Evolutionary conservation across 2,113 vertebrate genomes (phyloP).

Genomic region (Neolamprologus caudopunctatus): DNA sequence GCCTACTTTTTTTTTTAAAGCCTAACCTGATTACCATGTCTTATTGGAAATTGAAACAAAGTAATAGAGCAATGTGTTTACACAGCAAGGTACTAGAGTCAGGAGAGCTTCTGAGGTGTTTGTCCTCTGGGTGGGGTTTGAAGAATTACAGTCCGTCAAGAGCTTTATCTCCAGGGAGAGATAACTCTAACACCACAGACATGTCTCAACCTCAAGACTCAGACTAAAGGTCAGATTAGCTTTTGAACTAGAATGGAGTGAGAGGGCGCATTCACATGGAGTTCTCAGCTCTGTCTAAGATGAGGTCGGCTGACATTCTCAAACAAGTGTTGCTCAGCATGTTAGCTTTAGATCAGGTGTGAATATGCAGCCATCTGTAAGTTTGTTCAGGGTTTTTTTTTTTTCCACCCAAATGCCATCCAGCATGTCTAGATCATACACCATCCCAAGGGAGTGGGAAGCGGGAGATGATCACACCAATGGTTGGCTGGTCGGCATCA

Average conservation of each 20-base stretch:
- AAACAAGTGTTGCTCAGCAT: not conserved
- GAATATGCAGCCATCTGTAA: not conserved
- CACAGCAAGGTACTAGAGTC: not conserved
- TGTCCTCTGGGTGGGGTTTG: slow-evolving; percentile 2
- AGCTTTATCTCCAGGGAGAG: slow-evolving; percentile 27
- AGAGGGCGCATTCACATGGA: not conserved
- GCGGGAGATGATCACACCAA: slow-evolving; percentile 58
- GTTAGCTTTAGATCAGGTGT: not conserved
- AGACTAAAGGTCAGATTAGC: slow-evolving; percentile 8
- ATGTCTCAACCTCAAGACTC: slow-evolving; percentile 10
- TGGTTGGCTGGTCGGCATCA: slow-evolving; percentile 49
- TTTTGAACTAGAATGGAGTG: slow-evolving; percentile 7
- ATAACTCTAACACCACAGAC: slow-evolving; percentile 11
- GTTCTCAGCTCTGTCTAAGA: not conserved
- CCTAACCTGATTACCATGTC: not conserved
- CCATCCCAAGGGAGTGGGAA: slow-evolving; percentile 54
- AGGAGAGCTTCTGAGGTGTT: not conserved
- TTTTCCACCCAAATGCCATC: not conserved
- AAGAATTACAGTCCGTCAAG: not conserved
- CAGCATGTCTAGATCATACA: slow-evolving; percentile 13
- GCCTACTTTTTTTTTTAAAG: not conserved
- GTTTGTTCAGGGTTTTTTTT: not conserved
- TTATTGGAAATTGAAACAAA: not conserved
- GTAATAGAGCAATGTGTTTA: not conserved
- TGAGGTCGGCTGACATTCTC: not conserved